Evolutionary conservation across 2,888 invertebrate genomes (phyloP).

Genomic region (Drosophila siamana): DNA sequence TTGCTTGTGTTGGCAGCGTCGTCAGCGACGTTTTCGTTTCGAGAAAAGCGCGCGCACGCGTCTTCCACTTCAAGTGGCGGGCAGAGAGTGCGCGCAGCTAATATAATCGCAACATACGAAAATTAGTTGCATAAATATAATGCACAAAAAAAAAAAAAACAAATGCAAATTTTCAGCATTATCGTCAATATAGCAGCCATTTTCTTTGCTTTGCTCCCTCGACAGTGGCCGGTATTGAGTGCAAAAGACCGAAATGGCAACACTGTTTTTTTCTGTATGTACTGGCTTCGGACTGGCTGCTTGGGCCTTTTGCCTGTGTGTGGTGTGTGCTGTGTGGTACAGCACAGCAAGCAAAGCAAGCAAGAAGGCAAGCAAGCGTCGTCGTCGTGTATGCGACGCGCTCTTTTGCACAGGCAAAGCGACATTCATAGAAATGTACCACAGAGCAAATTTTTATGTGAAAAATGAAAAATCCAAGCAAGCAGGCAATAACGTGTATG

Average conservation of each 20-base stretch:
- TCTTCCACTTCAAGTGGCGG: slow-evolving; percentile 39
- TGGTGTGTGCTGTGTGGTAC: slow-evolving; percentile 60
- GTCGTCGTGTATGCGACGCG: slow-evolving; percentile 63
- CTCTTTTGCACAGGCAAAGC: slow-evolving; percentile 60
- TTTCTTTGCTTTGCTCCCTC: slow-evolving; percentile 43
- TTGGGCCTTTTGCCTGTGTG: slow-evolving; percentile 40
- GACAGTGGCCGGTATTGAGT: slow-evolving; percentile 32
- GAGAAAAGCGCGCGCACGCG: slow-evolving; percentile 73
- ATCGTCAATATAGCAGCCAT: slow-evolving; percentile 48
- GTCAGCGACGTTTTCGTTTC: slow-evolving; percentile 13
- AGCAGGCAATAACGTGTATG: slow-evolving; percentile 31
- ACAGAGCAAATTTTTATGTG: slow-evolving; percentile 31
- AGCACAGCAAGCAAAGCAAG: slow-evolving; percentile 45
- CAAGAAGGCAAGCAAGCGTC: slow-evolving; percentile 5
- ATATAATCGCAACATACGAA: slow-evolving; percentile 54
- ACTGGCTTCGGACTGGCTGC: slow-evolving; percentile 52
- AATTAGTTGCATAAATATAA: slow-evolving; percentile 52
- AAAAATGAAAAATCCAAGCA: slow-evolving; percentile 35
- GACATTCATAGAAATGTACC: slow-evolving; percentile 57
- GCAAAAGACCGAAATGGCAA: slow-evolving; percentile 75
- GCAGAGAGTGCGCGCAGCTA: slow-evolving; percentile 67
- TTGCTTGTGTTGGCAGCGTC: slow-evolving; percentile 14
- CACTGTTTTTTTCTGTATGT: slow-evolving; percentile 80
- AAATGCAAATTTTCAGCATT: slow-evolving; percentile 29
- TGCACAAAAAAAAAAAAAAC: slow-evolving; percentile 5